phyloP scores from a whole-genome alignment of 2,888 invertebrate genomes.

The Chrysolina americana region DNA sequence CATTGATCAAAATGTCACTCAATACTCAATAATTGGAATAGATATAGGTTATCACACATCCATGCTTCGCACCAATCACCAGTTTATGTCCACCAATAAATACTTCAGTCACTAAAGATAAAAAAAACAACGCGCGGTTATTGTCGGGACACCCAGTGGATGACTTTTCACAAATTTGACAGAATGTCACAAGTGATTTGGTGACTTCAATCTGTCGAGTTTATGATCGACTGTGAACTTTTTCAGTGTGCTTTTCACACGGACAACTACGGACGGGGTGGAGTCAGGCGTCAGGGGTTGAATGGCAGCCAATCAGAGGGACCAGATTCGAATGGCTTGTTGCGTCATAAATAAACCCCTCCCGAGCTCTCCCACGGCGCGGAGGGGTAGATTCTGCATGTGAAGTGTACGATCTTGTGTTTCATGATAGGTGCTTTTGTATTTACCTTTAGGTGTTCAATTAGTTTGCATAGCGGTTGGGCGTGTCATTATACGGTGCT shows the following conservation, averaged over 20 bases:
- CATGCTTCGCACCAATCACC: constrained; percentile 38
- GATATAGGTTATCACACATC: constrained; percentile 30
- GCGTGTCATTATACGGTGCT: constrained; percentile 31
- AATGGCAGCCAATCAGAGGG: constrained; percentile 64
- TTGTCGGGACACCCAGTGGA: constrained; percentile 8
- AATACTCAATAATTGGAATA: constrained; percentile 26
- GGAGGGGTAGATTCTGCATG: constrained; percentile 44
- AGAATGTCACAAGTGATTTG: constrained; percentile 52
- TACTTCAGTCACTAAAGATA: constrained; percentile 33
- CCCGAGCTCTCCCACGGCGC: constrained; percentile 47
- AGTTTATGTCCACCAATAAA: constrained; percentile 27
- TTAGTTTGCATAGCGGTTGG: constrained; percentile 46
- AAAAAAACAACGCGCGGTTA: constrained; percentile 11
- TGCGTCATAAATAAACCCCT: constrained; percentile 65
- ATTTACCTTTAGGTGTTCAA: constrained; percentile 51
- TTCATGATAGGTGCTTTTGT: constrained; percentile 52
- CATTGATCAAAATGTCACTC: constrained; percentile 29
- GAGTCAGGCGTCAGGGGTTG: constrained; percentile 61
- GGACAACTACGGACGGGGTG: constrained; percentile 60
- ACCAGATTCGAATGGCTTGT: constrained; percentile 61
- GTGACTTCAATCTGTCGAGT: constrained; percentile 61
- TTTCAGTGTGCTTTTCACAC: constrained; percentile 60
- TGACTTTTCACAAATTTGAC: constrained; percentile 43
- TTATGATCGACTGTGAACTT: constrained; percentile 68
- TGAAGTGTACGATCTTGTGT: constrained; percentile 48